Evolutionary conservation across 2,888 invertebrate genomes (phyloP), one percentile per base, ranked within the genome.

Genomic region (Brachylomia viminalis): DNA sequence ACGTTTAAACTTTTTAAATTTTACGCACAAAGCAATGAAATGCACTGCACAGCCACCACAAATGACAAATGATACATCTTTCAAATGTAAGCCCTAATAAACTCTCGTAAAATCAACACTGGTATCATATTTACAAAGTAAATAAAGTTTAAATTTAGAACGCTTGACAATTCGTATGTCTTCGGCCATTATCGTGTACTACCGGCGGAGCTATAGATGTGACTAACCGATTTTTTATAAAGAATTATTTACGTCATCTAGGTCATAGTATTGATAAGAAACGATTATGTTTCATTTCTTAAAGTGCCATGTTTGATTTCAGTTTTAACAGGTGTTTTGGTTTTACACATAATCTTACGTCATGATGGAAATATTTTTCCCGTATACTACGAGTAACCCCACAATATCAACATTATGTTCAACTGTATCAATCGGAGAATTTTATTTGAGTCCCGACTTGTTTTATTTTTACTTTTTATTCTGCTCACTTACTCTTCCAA

Each of bases 101-200:
- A 77, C 73, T 72, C 59, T 78, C 20, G 62, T 38, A 52, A 45
- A 49, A 69, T 69, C 33, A 73, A 84, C 82, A 75, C 27, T 30
- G 59, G 20, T 75, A 72, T 73, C 89, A 74, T 75, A 78, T 85
- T 82, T 77, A 47, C 68, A 17, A n/a, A 27, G 78, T 69, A 68
- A 78, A 85, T 83, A 75, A 17, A 11, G 71, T 77, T 78, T 83
- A 85, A 83, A 58, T 74, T 83, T 83, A 83, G 83, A 83, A 71
- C 69, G 69, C 72, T 54, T 61, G 30, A 74, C 70, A 52, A 83
- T 71, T 72, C 68, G 75, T 58, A 79, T 83, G 23, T 86, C 83
- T 83, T 61, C 80, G 59, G 84, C 84, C 86, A 85, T 80, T 67
- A 38, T 84, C 86, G 84, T 85, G 84, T 66, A 13, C 15, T 7